Conservation (phyloP, 2,888 invertebrate genomes). For the Machimus rusticus region DNA sequence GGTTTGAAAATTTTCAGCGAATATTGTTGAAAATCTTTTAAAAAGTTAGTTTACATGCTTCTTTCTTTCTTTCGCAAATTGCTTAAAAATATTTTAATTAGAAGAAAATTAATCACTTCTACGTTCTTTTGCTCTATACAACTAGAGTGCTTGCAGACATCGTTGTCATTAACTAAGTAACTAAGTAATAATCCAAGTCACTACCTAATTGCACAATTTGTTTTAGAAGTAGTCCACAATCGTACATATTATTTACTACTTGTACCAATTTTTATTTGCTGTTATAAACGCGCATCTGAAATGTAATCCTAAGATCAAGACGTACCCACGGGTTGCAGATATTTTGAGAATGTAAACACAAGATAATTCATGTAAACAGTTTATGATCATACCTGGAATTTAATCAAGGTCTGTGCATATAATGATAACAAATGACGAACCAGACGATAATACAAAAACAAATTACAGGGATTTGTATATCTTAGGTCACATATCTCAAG, state of each 20-base stretch:
- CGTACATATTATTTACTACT: not conserved
- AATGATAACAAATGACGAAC: not conserved
- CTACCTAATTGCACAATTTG: too few species aligned
- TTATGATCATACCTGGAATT: not conserved
- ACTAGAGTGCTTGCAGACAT: too few species aligned
- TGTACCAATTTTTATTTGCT: not conserved
- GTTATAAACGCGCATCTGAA: not conserved
- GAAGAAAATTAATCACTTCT: too few species aligned
- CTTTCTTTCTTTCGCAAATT: too few species aligned
- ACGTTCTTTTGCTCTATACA: too few species aligned
- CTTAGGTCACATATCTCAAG: not conserved
- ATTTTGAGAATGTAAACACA: not conserved
- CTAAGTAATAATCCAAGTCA: too few species aligned
- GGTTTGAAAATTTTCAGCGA: too few species aligned
- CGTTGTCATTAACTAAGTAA: too few species aligned
- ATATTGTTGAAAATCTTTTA: too few species aligned
- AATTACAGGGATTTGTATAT: not conserved
- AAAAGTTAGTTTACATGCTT: too few species aligned
- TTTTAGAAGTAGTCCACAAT: not conserved
- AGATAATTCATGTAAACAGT: not conserved
- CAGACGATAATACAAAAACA: not conserved
- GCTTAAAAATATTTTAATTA: too few species aligned
- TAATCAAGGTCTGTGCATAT: not conserved
- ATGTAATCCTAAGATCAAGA: not conserved
- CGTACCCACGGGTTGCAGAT: not conserved